Evolutionary conservation across 1,140 invertebrate genomes (phyloP), one percentile per base, ranked within the genome.

Genomic region (Sitobion miscanthi): DNA sequence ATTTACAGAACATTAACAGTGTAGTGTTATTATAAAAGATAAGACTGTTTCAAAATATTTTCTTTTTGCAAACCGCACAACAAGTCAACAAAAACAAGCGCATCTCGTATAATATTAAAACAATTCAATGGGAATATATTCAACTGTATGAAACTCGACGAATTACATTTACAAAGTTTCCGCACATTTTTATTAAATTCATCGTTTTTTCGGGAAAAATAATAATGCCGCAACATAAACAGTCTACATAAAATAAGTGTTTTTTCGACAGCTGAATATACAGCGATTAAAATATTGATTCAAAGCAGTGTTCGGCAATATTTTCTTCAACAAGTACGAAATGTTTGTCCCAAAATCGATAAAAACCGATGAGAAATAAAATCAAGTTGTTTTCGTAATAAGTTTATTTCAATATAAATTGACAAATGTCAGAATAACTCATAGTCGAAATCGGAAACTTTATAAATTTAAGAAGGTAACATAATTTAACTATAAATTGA

Each of bases 231-330:
- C 35, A 38, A 83, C 77, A 35, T 38, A 9, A 83, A 83, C 35
- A 83, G 77, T 83, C 77, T n/a, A 77, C 35, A 23, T 7, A 35
- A 83, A 83, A 83, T 83, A 83, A 83, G 21, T 83, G 35, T 83
- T 83, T 83, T 83, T 83, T 83, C 35, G 20, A 83, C 77, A 83
- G 77, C 77, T 83, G 77, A 83, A 35, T 83, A 83, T 83, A 83
- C 77, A 83, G 17, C 35, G 77, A 38, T 83, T 38, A 38, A 83
- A 83, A 38, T 38, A 83, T 83, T 17, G 20, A 83, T 83, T 83
- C 77, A 38, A 83, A 83, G 62, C 35, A 83, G 20, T 38, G 77
- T 83, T 83, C 20, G 35, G 35, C 11, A 38, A 83, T 83, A 23
- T 38, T 83, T 21, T 83, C 35, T 21, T 38, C 7, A 23, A 38